phyloP scores from a whole-genome alignment of 2,888 invertebrate genomes.

The Exocentrus adspersus region DNA sequence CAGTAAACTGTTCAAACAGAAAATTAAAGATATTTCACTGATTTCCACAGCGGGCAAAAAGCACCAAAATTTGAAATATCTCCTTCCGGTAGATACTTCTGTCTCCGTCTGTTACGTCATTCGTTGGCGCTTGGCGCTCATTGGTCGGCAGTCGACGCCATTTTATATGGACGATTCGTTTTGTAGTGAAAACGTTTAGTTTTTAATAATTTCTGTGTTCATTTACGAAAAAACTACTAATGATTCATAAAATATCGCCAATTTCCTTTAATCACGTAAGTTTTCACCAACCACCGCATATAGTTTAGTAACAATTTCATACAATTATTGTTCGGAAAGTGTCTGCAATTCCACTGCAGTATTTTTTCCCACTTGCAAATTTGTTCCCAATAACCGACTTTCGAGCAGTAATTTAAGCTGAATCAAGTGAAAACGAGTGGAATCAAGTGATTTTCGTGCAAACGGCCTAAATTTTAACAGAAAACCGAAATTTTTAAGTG shows the following conservation, averaged over 20 bases:
- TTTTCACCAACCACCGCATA: constrained; percentile 36
- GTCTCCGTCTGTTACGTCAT: constrained; percentile 53
- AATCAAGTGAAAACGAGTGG: constrained; percentile 2
- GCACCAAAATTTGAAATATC: constrained; percentile 34
- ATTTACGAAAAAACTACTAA: constrained; percentile 53
- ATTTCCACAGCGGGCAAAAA: too few relatives aligned
- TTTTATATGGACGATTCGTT: constrained; percentile 48
- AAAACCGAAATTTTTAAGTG: background rate
- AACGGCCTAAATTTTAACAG: background rate
- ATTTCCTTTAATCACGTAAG: constrained; percentile 52
- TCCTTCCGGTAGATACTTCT: constrained; percentile 33
- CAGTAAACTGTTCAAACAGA: too few relatives aligned
- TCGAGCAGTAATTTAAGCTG: constrained; percentile 5
- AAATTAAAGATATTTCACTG: too few relatives aligned
- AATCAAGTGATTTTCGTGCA: background rate
- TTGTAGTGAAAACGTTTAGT: constrained; percentile 59
- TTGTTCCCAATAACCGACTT: constrained; percentile 30
- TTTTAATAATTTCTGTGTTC: constrained; percentile 58
- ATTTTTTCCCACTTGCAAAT: constrained; percentile 44
- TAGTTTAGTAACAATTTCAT: constrained; percentile 32
- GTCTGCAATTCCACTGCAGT: constrained; percentile 55
- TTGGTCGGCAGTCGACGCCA: constrained; percentile 38
- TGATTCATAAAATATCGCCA: constrained; percentile 52
- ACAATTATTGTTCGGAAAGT: constrained; percentile 39
- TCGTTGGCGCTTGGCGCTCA: constrained; percentile 36